Percentiles rank a stretch among this genome's conserved stretches.
These are phyloP conservation scores for Drosophila mulleri DNA, from an alignment of 2,888 invertebrate genomes.

Conservation along the genomic window DNA sequence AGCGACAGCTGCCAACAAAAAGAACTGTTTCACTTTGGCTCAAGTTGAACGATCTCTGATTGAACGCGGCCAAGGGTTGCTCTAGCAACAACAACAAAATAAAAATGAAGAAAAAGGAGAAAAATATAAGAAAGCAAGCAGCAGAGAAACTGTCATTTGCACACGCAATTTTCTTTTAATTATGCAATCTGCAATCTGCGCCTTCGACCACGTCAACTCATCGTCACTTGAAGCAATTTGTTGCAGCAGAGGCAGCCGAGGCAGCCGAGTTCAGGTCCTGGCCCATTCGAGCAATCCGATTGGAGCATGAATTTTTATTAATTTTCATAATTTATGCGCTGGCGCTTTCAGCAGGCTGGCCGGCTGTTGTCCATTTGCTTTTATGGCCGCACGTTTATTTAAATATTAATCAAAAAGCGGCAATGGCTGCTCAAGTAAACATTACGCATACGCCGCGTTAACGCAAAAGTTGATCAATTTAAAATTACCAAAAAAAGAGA, in stretches of 20 bases:
- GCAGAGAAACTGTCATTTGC: constrained; percentile 39
- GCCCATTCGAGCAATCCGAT: constrained; percentile 11
- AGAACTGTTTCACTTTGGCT: constrained; percentile 18
- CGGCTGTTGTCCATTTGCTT: constrained; percentile 56
- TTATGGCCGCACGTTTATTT: constrained; percentile 70
- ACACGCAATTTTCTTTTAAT: constrained; percentile 63
- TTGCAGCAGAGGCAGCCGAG: constrained; percentile 19
- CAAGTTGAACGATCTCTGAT: constrained; percentile 13
- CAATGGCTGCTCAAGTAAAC: constrained; percentile 58
- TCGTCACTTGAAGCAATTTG: constrained; percentile 62
- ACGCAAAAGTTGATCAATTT: constrained; percentile 60
- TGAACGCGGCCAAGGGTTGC: constrained; percentile 29
- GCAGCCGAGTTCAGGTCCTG: not conserved
- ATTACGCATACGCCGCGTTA: constrained; percentile 55
- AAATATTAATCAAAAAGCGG: constrained; percentile 78
- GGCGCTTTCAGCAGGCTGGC: constrained; percentile 33
- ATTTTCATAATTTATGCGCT: constrained; percentile 78
- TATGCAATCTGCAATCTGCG: constrained; percentile 64
- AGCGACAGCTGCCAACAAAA: constrained; percentile 37
- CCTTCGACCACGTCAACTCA: constrained; percentile 58
- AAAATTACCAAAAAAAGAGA: constrained; percentile 42
- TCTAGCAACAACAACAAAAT: too few relatives aligned
- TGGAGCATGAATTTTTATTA: constrained; percentile 72
- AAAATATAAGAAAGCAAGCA: too few relatives aligned
- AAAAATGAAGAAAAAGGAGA: not conserved